Percentiles rank a stretch among this genome's conserved stretches.
Evolutionary conservation across 2,888 invertebrate genomes (phyloP).

Genomic region (Rhagonycha fulva): DNA sequence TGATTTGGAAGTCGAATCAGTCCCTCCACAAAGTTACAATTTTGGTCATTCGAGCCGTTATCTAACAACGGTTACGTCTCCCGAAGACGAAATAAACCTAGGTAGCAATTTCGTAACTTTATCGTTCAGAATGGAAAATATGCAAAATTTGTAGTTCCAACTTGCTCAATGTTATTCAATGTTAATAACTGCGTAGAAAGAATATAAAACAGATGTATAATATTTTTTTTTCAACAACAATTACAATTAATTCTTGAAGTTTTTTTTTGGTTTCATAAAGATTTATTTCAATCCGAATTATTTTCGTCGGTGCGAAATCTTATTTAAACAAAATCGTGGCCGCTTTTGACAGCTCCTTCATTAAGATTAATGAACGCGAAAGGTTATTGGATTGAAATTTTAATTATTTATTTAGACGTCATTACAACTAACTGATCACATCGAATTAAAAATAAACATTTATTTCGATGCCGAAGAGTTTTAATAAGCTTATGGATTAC

Average conservation of each 20-base stretch:
- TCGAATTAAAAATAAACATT: background rate
- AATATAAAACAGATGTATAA: background rate
- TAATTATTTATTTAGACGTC: background rate
- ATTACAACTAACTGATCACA: background rate
- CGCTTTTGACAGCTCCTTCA: background rate
- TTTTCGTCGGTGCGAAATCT: background rate
- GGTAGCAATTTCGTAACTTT: background rate
- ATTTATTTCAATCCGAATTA: background rate
- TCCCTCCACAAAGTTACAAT: background rate
- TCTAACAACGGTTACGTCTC: background rate
- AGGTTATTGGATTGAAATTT: conserved; percentile 1
- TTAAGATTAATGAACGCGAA: background rate
- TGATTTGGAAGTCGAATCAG: background rate
- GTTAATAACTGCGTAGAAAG: background rate
- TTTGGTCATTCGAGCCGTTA: background rate
- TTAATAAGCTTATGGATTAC: conserved; percentile 3
- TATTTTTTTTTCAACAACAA: background rate
- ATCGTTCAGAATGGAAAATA: background rate
- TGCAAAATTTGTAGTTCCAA: background rate
- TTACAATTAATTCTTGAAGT: background rate
- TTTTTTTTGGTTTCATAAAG: background rate
- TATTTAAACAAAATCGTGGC: background rate
- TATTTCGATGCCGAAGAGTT: background rate
- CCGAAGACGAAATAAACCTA: background rate
- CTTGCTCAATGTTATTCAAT: background rate